A percentile compares a stretch with the other conserved stretches of the same genome.
These are phyloP conservation scores for Macroglossus sobrinus DNA, from an alignment of 2,113 vertebrate species.

Conservation along the genomic window DNA sequence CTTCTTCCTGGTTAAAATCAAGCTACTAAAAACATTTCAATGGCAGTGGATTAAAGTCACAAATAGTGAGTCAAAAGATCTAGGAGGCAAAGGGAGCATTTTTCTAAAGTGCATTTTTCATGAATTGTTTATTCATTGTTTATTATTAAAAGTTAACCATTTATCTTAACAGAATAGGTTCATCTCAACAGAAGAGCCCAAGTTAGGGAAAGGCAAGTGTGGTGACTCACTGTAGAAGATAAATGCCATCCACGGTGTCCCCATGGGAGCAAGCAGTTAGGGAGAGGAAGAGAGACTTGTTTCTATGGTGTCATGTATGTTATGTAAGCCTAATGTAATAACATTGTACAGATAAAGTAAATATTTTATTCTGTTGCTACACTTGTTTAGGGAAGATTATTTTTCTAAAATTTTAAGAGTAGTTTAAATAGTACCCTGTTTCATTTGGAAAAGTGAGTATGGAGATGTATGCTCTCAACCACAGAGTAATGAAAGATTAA, in stretches of 20 bases:
- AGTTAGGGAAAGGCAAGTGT: not conserved
- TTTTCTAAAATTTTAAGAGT: not conserved
- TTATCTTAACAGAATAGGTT: conserved; percentile 40
- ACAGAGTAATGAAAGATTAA: not conserved
- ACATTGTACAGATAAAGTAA: not conserved
- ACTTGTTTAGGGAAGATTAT: not conserved
- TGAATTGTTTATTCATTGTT: conserved; percentile 47
- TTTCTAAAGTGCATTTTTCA: not conserved
- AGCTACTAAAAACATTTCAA: not conserved
- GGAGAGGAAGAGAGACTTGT: not conserved
- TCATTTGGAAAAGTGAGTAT: not conserved
- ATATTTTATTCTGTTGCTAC: not conserved
- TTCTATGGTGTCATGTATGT: fast-evolving
- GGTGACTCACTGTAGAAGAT: not conserved
- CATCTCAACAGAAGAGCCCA: conserved; percentile 35
- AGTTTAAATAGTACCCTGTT: not conserved
- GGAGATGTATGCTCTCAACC: not conserved
- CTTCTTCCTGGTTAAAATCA: not conserved
- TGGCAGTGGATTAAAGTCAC: not conserved
- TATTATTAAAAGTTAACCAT: conserved; percentile 59
- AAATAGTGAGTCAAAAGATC: not conserved
- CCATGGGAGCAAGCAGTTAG: fast-evolving
- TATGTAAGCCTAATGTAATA: fast-evolving
- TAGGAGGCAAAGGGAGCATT: not conserved
- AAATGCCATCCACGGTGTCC: not conserved